Percentiles rank a stretch among this genome's conserved stretches.
Conservation (phyloP, 2,113 vertebrate species). For the Pyrgilauda ruficollis region DNA sequence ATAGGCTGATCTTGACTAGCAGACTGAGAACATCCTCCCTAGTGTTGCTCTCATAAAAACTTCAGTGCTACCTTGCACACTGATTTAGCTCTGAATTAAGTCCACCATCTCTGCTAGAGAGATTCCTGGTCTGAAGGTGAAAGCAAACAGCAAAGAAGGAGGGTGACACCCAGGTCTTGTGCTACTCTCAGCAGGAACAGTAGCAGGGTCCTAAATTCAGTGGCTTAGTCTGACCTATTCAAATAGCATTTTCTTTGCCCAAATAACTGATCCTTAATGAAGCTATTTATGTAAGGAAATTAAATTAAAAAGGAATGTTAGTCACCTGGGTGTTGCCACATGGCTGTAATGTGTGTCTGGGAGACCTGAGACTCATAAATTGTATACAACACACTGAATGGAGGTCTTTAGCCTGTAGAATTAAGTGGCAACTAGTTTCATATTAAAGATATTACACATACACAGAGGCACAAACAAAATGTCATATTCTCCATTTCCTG, state of each 20-base stretch:
- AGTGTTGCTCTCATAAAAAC: not conserved
- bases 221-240: slow-evolving; percentile 29
- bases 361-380: slow-evolving; percentile 68
- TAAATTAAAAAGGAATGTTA: slow-evolving; percentile 74
- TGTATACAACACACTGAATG: slow-evolving; percentile 55
- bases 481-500: slow-evolving; percentile 62
- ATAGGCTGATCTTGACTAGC: not conserved
- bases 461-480: slow-evolving; percentile 61
- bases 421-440: slow-evolving; percentile 66
- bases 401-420: slow-evolving; percentile 64
- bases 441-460: slow-evolving; percentile 65
- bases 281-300: slow-evolving; percentile 73
- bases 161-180: not conserved
- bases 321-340: slow-evolving; percentile 65
- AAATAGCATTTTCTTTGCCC: slow-evolving; percentile 59
- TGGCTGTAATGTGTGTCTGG: slow-evolving; percentile 35
- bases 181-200: slow-evolving; percentile 1
- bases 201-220: slow-evolving; percentile 43
- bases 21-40: not conserved
- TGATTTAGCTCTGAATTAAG: not conserved
- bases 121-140: not conserved
- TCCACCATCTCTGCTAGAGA: not conserved
- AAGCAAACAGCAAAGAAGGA: not conserved
- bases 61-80: not conserved
- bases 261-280: slow-evolving; percentile 72